Percentiles rank a stretch among this genome's conserved stretches.
Evolutionary conservation across 2,888 invertebrate species (phyloP).

Genomic region (Neoaliturus tenellus): DNA sequence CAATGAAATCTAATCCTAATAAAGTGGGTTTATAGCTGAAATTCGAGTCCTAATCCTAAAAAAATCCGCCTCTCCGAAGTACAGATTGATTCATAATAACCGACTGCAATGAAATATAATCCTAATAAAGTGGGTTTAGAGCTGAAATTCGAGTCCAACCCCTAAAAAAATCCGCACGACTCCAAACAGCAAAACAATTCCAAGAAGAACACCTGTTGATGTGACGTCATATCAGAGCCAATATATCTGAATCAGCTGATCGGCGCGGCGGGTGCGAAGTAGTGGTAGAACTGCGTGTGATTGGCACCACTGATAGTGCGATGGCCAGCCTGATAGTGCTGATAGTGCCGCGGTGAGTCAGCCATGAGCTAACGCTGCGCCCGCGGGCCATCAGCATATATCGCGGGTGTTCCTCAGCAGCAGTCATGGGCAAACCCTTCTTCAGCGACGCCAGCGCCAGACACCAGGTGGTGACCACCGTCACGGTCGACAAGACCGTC

Average conservation of each 20-base stretch:
- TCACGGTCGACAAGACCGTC: not conserved
- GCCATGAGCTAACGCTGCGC: not conserved
- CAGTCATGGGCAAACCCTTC: constrained; percentile 37
- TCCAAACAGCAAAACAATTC: too few relatives aligned
- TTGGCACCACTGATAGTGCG: constrained; percentile 30
- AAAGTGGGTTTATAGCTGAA: too few relatives aligned
- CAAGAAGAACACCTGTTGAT: constrained; percentile 5
- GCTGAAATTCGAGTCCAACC: too few relatives aligned
- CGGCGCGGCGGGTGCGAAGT: not conserved
- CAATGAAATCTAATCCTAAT: too few relatives aligned
- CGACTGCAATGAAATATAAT: too few relatives aligned
- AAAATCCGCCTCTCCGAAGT: too few relatives aligned
- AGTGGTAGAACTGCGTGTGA: not conserved
- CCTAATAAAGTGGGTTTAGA: too few relatives aligned
- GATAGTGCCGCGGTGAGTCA: not conserved
- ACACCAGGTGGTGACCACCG: not conserved
- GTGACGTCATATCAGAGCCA: constrained; percentile 3
- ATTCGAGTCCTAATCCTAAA: too few relatives aligned
- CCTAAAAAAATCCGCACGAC: too few relatives aligned
- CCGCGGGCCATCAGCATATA: not conserved
- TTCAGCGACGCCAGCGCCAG: not conserved
- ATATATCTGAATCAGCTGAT: not conserved
- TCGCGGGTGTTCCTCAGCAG: not conserved
- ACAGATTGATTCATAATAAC: too few relatives aligned
- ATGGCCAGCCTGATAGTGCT: not conserved